Conservation (phyloP, 2,113 vertebrate genomes). For the Chamaea fasciata region DNA sequence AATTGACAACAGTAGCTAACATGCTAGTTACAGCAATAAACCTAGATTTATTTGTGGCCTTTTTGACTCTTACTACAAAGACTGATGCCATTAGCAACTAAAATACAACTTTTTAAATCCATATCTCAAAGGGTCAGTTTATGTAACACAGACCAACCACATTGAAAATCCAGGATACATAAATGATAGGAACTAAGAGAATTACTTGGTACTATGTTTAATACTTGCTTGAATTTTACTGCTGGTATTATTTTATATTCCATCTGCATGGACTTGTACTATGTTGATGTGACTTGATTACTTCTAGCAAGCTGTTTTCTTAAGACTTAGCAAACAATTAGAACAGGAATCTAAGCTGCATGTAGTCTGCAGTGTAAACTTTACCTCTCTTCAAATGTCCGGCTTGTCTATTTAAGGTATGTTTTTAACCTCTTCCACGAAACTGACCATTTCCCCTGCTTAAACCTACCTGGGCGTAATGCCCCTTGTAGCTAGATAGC, state of each 20-base stretch:
- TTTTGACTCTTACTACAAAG: neutral
- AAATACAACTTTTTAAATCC: neutral
- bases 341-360: neutral
- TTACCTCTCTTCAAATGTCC: neutral
- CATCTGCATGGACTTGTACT: neutral
- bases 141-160: neutral
- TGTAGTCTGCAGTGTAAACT: neutral
- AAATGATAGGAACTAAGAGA: neutral
- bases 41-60: neutral
- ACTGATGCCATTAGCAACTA: neutral
- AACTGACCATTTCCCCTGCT: fast-evolving
- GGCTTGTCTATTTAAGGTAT: neutral
- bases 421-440: neutral
- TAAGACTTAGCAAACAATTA: neutral
- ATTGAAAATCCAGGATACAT: neutral
- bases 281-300: neutral
- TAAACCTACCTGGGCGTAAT: neutral
- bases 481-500: neutral
- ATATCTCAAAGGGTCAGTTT: neutral
- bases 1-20: neutral
- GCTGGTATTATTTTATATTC: neutral
- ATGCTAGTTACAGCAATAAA: neutral
- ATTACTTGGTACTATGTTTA: neutral
- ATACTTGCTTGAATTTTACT: neutral
- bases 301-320: neutral